Base-by-base conservation (phyloP, 2,113 vertebrate species). In the Albula goreensis region DNA sequence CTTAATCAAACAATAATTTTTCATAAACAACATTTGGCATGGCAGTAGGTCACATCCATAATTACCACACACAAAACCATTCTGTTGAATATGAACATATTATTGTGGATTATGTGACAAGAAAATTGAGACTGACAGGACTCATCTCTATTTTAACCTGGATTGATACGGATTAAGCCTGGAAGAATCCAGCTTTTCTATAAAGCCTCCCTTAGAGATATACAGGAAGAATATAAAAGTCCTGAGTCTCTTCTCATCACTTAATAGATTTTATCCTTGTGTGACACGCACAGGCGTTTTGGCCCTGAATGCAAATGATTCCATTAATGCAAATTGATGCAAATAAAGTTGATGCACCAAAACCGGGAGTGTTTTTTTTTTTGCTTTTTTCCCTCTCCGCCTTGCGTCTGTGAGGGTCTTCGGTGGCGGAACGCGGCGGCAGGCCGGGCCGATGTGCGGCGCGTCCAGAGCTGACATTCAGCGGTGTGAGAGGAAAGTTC, bases 291-390 rank as follows among this genome's bases (percentile, higher is more conserved):
- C 22, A 74, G 70, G n/a, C n/a, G 1, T 74, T 74, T 31, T 22
- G 22, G 25, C 7, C n/a, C 70, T 74, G 70, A n/a, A 74, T 74
- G 70, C 70, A 74, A 74, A 74, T 74, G 70, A 74, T 25, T 74
- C 22, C n/a, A 74, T 74, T 74, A 74, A 74, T 74, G n/a, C 70
- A 74, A 74, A 74, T 74, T 74, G 70, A 74, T 74, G 70, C 70
- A 74, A 74, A 74, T 74, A 74, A 25, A 31, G 70, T 74, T n/a
- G 8, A 74, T 74, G 70, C 70, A 10, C 70, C 70, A 74, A 74
- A 66, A 74, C n/a, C n/a, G 19, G 5, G 4, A 22, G 22, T 70
- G 6, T 7, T 56, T 56, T 56, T 56, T 56, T 56, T 41, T 56
- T 56, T 7, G 31, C 22, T 66, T 70, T 70, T 70, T 22, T 70